Evolutionary conservation across 2,797 vertebrate genomes (phyloP).

Genomic region (Phataginus tricuspis): DNA sequence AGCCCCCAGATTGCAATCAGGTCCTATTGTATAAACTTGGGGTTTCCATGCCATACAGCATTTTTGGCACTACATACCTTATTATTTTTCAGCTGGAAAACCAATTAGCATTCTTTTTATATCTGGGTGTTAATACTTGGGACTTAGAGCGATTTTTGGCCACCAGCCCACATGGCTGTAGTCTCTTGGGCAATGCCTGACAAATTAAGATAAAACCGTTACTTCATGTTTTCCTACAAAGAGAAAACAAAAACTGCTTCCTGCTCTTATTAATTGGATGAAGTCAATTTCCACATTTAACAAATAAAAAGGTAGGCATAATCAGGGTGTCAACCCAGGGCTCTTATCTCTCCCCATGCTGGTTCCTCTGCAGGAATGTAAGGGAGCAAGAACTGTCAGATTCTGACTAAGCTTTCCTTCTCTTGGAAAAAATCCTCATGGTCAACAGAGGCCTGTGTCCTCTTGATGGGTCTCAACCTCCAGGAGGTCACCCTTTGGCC

Average conservation of each 20-base stretch:
- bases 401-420: conserved; percentile 37
- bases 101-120: conserved; percentile 89
- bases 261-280: conserved; percentile 89
- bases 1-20: conserved; percentile 86
- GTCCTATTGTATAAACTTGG: conserved; percentile 85
- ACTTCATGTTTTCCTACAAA: conserved; percentile 90
- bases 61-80: conserved; percentile 83
- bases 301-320: conserved; percentile 73
- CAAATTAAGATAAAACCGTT: conserved; percentile 91
- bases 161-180: conserved; percentile 82
- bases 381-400: background rate
- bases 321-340: conserved; percentile 56
- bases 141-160: conserved; percentile 83
- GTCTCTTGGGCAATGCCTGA: conserved; percentile 90
- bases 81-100: conserved; percentile 90
- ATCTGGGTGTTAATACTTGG: conserved; percentile 85
- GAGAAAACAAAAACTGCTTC: conserved; percentile 92
- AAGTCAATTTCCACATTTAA: conserved; percentile 84
- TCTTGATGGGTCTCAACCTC: background rate
- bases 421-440: background rate
- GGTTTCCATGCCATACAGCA: conserved; percentile 84
- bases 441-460: conserved; percentile 48
- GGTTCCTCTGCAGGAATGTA: conserved; percentile 54
- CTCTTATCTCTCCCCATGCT: conserved; percentile 39
- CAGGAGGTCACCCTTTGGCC: background rate